Base-by-base conservation (phyloP, 1,140 invertebrate genomes). In the Lineus longissimus region DNA sequence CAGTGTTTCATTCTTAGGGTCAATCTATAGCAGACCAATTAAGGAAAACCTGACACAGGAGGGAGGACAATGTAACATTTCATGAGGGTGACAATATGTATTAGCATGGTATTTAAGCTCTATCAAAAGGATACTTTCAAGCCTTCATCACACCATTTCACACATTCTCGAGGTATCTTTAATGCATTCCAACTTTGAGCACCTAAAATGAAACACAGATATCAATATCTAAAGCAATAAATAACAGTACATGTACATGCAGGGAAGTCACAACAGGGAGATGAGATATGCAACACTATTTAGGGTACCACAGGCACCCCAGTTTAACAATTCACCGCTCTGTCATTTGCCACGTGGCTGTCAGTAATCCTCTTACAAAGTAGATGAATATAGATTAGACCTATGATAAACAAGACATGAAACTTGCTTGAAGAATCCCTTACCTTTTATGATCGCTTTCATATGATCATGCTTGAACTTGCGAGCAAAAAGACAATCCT, bases 401-500 rank as follows among this genome's bases (percentile, higher is more conserved):
- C n/a, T n/a, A n/a, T n/a, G n/a, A 67, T 31, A 61, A 22, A 45
- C 30, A 29, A 66, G 45, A 7, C 33, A 57, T 59, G 30, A 13
- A 13, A 43, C 11, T 43, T 11, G 19, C 19, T 19, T 13, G 40
- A 13, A 13, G 19, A 43, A 13, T 43, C 15, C 17, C 40, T 59
- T 67, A 79, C 79, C 82, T 78, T 92, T 86, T 15, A 87, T 75
- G 65, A 88, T 82, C 1, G 91, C 89, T 84, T 97, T 98, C 2
- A 81, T 75, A 82, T 97, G 92, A 68, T 88, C 81, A 1, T 88
- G 85, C 65, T 93, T 90, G 27, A 90, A 85, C 75, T 89, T 88
- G 17, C 94, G 70, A 0, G 94, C 91, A 71, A 85, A 81, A 74
- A 90, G 85, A 70, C 89, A 90, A 78, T 95, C 92, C 64, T 82